Evolutionary conservation across 2,113 vertebrate species (phyloP).

Genomic region (Donacobius atricapilla): DNA sequence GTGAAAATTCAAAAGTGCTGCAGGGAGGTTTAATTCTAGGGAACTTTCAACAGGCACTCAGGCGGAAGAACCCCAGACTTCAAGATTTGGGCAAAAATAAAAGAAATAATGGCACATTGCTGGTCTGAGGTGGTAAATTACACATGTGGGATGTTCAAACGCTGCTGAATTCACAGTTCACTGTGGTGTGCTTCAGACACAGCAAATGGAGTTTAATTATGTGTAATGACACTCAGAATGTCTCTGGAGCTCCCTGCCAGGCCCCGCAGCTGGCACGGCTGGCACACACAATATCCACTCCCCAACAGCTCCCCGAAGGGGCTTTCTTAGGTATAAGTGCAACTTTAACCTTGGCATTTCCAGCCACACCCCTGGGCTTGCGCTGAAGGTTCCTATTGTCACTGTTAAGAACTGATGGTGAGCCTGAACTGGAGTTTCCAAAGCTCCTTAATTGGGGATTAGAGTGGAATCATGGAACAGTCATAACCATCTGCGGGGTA

Average conservation of each 20-base stretch:
- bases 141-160: neutral
- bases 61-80: neutral
- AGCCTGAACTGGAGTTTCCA: neutral
- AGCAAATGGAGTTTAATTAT: neutral
- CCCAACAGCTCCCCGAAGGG: neutral
- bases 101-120: neutral
- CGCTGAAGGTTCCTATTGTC: too few relatives aligned
- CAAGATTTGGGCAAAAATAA: neutral
- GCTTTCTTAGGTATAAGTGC: fast-evolving
- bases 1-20: neutral
- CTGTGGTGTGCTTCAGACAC: neutral
- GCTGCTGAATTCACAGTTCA: neutral
- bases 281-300: fast-evolving
- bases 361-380: neutral
- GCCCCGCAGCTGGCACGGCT: neutral
- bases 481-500: neutral
- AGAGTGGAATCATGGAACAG: neutral
- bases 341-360: neutral
- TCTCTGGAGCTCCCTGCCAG: neutral
- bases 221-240: neutral
- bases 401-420: too few relatives aligned
- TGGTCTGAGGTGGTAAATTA: neutral
- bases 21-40: neutral
- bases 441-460: neutral
- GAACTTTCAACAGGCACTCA: neutral